Conservation (phyloP, 92 coral and sea anemone genomes). For the Blastomussa wellsi region DNA sequence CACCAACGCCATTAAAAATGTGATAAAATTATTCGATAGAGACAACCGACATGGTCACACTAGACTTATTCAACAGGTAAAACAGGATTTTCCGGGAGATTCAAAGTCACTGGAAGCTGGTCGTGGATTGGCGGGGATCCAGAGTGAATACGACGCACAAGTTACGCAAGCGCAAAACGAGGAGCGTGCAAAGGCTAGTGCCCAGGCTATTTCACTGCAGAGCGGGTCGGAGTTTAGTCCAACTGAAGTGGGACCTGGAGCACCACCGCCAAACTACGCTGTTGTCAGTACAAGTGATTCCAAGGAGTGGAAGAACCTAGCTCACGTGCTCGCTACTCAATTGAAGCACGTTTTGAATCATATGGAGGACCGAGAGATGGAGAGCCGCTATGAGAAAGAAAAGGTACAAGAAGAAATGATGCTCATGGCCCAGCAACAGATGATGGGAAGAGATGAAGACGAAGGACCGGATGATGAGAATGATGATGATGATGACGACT, state of each 20-base stretch:
- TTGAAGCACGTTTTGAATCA: conserved; percentile 46
- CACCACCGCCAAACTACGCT: conserved; percentile 18
- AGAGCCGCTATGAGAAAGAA: conserved; percentile 44
- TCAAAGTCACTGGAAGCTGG: conserved; percentile 21
- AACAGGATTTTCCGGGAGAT: conserved; percentile 28
- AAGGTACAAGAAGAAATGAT: conserved; percentile 37
- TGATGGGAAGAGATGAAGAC: conserved; percentile 18
- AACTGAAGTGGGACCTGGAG: background rate
- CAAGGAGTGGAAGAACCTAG: conserved; percentile 52
- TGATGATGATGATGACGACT: conserved; percentile 47
- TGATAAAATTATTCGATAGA: conserved; percentile 18
- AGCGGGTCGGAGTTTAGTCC: conserved; percentile 8
- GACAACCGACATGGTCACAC: conserved; percentile 3
- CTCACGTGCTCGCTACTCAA: conserved; percentile 51
- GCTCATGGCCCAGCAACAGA: conserved; percentile 22
- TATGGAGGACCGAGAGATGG: conserved; percentile 56
- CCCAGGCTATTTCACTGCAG: conserved; percentile 27
- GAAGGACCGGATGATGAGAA: conserved; percentile 40
- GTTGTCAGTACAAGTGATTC: conserved; percentile 34
- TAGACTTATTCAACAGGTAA: conserved; percentile 7
- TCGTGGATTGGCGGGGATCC: conserved; percentile 6
- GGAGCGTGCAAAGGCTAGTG: conserved; percentile 26
- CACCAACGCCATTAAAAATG: conserved; percentile 30
- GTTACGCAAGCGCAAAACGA: conserved; percentile 17
- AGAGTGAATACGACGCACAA: conserved; percentile 20